Evolutionary conservation across 2,797 vertebrate genomes (phyloP).

Genomic region (Columba guinea): DNA sequence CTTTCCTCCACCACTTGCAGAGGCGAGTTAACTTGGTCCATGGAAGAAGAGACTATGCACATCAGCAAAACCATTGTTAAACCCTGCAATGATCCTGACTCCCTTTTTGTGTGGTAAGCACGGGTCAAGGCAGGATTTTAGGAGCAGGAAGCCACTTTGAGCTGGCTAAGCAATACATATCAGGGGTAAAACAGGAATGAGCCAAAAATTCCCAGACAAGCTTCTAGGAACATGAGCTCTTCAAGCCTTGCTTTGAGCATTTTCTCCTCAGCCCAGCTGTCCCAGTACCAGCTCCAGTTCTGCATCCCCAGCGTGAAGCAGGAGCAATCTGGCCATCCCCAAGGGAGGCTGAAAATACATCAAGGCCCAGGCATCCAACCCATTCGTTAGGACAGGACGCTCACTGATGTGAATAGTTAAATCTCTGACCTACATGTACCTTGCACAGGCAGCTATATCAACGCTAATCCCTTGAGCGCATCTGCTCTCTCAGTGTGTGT

Average conservation of each 20-base stretch:
- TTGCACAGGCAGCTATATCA: neutral
- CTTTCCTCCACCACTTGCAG: neutral
- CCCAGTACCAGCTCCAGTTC: neutral
- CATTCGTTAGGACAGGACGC: accelerated
- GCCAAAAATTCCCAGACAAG: neutral
- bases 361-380: neutral
- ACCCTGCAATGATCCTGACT: neutral
- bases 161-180: neutral
- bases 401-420: neutral
- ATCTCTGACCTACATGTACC: slow-evolving; percentile 42
- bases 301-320: neutral
- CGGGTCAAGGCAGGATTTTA: neutral
- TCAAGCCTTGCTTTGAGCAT: neutral
- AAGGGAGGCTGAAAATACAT: neutral
- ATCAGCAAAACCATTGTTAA: neutral
- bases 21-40: neutral
- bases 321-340: neutral
- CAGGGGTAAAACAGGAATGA: neutral
- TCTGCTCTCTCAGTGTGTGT: neutral
- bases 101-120: neutral
- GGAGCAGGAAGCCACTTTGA: neutral
- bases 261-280: neutral
- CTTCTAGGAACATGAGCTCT: neutral
- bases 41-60: neutral
- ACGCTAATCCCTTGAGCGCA: slow-evolving; percentile 20